Conservation (phyloP, 2,113 vertebrate genomes). For the Melanerpes aurifrons region DNA sequence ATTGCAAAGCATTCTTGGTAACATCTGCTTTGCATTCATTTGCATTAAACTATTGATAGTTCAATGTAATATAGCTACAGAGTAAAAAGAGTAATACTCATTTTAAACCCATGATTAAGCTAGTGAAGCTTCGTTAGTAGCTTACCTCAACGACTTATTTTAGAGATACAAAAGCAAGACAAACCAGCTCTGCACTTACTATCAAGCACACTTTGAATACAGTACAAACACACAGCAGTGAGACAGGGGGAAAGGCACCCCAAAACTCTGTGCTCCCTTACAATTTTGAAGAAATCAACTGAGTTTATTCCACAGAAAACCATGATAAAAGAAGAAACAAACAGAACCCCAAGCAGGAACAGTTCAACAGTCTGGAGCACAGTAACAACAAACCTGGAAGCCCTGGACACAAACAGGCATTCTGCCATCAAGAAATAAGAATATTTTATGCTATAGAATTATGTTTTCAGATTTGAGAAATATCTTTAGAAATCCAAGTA, state of each 20-base stretch:
- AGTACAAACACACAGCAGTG: accelerated
- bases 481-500: background rate
- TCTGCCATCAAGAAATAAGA: background rate
- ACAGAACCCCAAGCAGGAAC: background rate
- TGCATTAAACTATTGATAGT: background rate
- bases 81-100: background rate
- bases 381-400: background rate
- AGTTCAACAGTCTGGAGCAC: background rate
- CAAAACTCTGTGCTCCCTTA: background rate
- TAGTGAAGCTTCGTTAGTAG: background rate
- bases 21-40: background rate
- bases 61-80: background rate
- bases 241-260: background rate
- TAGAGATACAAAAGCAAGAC: background rate
- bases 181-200: background rate
- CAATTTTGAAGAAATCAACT: accelerated
- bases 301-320: background rate
- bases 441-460: background rate
- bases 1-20: background rate
- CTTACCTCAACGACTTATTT: background rate
- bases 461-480: background rate
- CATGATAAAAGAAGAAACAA: background rate
- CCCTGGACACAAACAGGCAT: background rate
- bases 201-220: background rate
- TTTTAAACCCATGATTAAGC: background rate